Base-by-base conservation (phyloP, 2,888 invertebrate species). In the Oxycera nigricornis region DNA sequence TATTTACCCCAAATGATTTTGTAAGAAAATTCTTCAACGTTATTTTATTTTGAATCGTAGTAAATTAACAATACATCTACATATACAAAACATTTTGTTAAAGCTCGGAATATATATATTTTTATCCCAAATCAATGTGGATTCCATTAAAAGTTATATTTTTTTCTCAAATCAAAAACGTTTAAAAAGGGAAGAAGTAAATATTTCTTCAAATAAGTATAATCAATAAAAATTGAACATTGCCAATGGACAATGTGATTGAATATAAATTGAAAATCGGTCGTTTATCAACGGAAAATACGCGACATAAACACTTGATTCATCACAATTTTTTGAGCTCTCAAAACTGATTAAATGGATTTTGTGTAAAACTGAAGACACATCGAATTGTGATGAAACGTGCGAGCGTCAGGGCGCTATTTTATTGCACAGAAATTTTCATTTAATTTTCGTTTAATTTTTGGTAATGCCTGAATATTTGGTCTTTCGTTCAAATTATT, bases 391-490 rank as follows among this genome's bases (percentile, higher is more conserved):
- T 52, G 61, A 62, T 77, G 75, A 77, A 77, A 76, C 77, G 78
- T 78, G 78, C 80, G 80, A 80, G 79, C 81, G 81, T 80, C 79
- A 80, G 81, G 81, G 81, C 81, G 80, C 80, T 80, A 79, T 80
- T 81, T 81, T 79, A 79, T 78, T 80, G 81, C 81, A 81, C 81
- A 79, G 78, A 78, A 78, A 78, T 77, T 73, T 76, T 77, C 65
- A 35, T 52, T 46, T 74, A 52, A n/a, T 73, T 73, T 28, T 35
- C 17, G 17, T 67, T 73, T 61, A 17, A 70, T 61, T 73, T 65
- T 26, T 57, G 17, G 59, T 72, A 59, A 20, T 72, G 59, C 59
- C 59, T 72, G 72, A 35, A 59, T 72, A 72, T 41, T 72, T 72
- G 72, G 72, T 35, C 68, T 50, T 50, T 68, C 14, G 39, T 50